Evolutionary conservation across 2,113 vertebrate genomes (phyloP).

Genomic region (Murina feae): DNA sequence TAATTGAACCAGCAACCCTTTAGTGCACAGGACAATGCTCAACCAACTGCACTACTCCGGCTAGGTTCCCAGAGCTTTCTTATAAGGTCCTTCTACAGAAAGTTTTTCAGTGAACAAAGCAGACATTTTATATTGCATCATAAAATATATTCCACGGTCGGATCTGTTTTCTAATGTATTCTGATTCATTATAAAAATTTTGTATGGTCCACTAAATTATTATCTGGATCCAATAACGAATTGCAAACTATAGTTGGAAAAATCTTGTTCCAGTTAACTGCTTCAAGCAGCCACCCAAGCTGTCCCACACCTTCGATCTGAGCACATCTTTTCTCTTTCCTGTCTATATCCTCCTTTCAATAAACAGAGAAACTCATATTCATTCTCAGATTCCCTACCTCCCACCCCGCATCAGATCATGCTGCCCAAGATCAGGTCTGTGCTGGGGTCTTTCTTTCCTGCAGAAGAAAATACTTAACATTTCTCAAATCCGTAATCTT

Average conservation of each 20-base stretch:
- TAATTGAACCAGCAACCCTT: too few relatives aligned
- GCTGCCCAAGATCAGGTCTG: background rate
- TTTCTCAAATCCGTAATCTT: background rate
- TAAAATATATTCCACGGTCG: rapidly evolving
- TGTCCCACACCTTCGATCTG: background rate
- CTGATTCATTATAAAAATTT: background rate
- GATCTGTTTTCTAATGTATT: background rate
- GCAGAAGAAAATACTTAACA: rapidly evolving
- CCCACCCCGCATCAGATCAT: rapidly evolving
- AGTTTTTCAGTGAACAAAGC: background rate
- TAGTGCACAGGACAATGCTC: too few relatives aligned
- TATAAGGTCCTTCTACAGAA: background rate
- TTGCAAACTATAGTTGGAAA: background rate
- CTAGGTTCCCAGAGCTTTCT: background rate
- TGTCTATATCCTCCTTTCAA: background rate
- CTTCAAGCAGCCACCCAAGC: rapidly evolving
- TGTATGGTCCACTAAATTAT: background rate
- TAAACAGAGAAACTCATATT: background rate
- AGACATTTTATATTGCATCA: rapidly evolving
- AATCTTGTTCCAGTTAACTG: background rate
- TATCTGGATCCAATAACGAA: background rate
- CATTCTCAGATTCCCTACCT: background rate
- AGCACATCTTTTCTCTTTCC: background rate
- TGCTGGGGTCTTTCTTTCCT: background rate
- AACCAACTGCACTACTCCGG: too few relatives aligned